Evolutionary conservation across 1,140 invertebrate genomes (phyloP).

Genomic region (Ridgeia piscesae): DNA sequence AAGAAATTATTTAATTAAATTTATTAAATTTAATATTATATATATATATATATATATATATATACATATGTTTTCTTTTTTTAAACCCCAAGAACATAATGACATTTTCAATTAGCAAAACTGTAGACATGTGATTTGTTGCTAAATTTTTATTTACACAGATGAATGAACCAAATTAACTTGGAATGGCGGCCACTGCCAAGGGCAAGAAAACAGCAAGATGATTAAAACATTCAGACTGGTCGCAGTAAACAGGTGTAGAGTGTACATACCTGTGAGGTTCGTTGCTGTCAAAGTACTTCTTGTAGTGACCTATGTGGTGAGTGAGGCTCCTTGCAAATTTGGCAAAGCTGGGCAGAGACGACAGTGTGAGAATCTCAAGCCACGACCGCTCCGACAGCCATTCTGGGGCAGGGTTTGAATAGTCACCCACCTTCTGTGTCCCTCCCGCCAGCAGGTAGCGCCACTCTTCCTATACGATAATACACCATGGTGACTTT

Average conservation of each 20-base stretch:
- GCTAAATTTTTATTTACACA: no score
- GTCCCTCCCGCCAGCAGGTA: slow-evolving; percentile 57
- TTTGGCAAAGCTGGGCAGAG: slow-evolving; percentile 47
- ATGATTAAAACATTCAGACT: no score
- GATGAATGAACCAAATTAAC: no score
- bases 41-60: no score
- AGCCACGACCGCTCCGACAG: slow-evolving; percentile 55
- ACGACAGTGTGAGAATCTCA: slow-evolving; percentile 58
- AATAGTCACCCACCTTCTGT: slow-evolving; percentile 44
- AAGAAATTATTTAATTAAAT: no score
- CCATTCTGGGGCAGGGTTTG: slow-evolving; percentile 64
- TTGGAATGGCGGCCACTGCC: no score
- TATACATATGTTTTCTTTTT: no score
- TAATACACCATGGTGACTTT: background rate
- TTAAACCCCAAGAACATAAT: no score
- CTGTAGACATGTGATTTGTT: no score
- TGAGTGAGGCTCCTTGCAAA: slow-evolving; percentile 55
- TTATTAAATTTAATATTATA: no score
- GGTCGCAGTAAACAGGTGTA: background rate
- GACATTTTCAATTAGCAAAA: no score
- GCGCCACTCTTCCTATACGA: slow-evolving; percentile 54
- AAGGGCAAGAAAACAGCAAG: no score
- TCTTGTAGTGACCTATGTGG: slow-evolving; percentile 51
- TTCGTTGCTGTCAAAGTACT: slow-evolving; percentile 56
- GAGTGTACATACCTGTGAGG: slow-evolving; percentile 50